Percentiles rank a stretch among this genome's conserved stretches.
Conservation (phyloP, 2,113 vertebrate genomes). For the Anhinga rufa region DNA sequence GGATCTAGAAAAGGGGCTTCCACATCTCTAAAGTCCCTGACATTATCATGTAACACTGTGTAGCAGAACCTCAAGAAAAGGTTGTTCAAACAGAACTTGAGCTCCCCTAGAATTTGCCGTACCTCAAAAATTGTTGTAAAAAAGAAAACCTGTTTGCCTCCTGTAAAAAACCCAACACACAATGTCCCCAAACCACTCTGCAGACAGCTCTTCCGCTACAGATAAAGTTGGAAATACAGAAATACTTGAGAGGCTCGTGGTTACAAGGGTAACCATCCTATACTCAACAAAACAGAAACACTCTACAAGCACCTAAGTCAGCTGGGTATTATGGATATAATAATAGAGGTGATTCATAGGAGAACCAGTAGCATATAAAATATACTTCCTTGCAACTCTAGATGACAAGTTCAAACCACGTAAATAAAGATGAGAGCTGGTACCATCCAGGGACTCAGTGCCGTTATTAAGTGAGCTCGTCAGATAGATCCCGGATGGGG, state of each 20-base stretch:
- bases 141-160: neutral
- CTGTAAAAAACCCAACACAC: neutral
- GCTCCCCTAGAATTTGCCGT: neutral
- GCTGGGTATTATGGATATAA: neutral
- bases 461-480: neutral
- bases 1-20: neutral
- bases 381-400: neutral
- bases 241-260: neutral
- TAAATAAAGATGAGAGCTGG: neutral
- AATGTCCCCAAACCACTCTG: neutral
- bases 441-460: neutral
- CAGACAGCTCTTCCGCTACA: neutral
- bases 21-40: neutral
- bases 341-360: neutral
- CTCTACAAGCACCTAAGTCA: neutral
- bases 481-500: neutral
- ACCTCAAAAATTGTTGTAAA: neutral
- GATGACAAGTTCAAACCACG: neutral
- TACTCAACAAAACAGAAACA: too few relatives aligned
- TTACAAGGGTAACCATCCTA: neutral
- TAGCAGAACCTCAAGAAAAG: neutral
- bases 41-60: accelerated
- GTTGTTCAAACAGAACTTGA: neutral
- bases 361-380: too few relatives aligned
- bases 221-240: neutral